Evolutionary conservation across 2,797 vertebrate genomes (phyloP).

Genomic region (Brachyrhaphis roseni): DNA sequence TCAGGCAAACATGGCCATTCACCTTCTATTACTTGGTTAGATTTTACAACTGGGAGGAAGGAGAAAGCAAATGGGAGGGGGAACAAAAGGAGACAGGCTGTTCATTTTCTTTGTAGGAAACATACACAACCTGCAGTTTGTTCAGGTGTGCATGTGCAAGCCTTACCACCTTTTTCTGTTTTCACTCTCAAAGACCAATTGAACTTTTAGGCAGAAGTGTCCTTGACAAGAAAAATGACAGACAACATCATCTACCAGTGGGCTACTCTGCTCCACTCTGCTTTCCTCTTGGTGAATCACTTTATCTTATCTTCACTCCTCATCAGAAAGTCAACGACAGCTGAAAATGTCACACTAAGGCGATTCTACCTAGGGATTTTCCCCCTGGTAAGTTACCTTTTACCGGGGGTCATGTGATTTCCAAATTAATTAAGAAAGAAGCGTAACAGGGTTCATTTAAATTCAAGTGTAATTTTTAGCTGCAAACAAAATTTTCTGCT

Average conservation of each 20-base stretch:
- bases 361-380: not conserved
- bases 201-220: slow-evolving; percentile 40
- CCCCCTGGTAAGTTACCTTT: not conserved
- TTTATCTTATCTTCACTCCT: slow-evolving; percentile 34
- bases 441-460: not conserved
- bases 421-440: not conserved
- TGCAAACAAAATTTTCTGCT: too few relatives aligned
- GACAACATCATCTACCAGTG: slow-evolving; percentile 51
- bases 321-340: slow-evolving; percentile 14
- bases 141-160: slow-evolving; percentile 24
- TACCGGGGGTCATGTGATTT: not conserved
- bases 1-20: slow-evolving; percentile 50
- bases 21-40: slow-evolving; percentile 48
- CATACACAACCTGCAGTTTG: slow-evolving; percentile 51
- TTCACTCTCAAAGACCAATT: slow-evolving; percentile 46
- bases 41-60: slow-evolving; percentile 18
- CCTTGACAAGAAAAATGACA: slow-evolving; percentile 55
- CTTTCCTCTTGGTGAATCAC: slow-evolving; percentile 12
- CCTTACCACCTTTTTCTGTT: slow-evolving; percentile 32
- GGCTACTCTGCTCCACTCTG: not conserved
- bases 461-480: not conserved
- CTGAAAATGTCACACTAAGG: slow-evolving; percentile 13
- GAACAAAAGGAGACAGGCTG: slow-evolving; percentile 25
- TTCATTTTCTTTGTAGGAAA: slow-evolving; percentile 29
- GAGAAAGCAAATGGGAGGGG: slow-evolving; percentile 10